These are phyloP conservation scores for Arothron firmamentum DNA, from an alignment of 2,113 vertebrate genomes.

Conservation along the genomic window DNA sequence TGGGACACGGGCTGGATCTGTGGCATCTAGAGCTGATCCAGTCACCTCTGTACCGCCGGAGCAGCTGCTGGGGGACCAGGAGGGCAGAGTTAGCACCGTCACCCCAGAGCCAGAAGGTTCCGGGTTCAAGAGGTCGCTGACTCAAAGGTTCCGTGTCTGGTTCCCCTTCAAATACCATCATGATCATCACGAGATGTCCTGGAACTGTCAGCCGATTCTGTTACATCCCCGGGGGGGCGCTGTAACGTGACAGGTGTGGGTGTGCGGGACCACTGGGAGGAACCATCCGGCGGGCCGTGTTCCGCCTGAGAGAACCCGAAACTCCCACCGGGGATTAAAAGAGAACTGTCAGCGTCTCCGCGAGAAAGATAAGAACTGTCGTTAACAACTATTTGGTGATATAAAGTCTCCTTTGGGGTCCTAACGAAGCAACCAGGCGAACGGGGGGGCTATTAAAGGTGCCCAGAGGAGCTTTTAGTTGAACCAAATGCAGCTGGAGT, in stretches of 20 bases:
- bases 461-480: accelerated
- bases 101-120: too few relatives aligned
- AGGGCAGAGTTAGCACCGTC: too few relatives aligned
- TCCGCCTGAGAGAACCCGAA: conserved; percentile 21
- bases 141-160: background rate
- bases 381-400: conserved; percentile 31
- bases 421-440: conserved; percentile 2
- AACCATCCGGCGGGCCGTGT: conserved; percentile 16
- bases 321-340: conserved; percentile 7
- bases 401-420: background rate
- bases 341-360: conserved; percentile 13
- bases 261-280: conserved; percentile 4
- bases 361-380: background rate
- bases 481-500: background rate
- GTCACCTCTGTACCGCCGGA: too few relatives aligned
- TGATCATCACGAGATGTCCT: background rate
- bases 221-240: conserved; percentile 12
- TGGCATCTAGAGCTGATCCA: too few relatives aligned
- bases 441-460: background rate
- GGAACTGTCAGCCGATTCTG: too few relatives aligned
- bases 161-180: conserved; percentile 16
- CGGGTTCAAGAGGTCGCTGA: too few relatives aligned
- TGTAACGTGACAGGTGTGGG: conserved; percentile 34
- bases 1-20: too few relatives aligned
- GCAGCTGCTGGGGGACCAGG: too few relatives aligned